Conservation (phyloP, 2,113 vertebrate species). For the Neogobius melanostomus region DNA sequence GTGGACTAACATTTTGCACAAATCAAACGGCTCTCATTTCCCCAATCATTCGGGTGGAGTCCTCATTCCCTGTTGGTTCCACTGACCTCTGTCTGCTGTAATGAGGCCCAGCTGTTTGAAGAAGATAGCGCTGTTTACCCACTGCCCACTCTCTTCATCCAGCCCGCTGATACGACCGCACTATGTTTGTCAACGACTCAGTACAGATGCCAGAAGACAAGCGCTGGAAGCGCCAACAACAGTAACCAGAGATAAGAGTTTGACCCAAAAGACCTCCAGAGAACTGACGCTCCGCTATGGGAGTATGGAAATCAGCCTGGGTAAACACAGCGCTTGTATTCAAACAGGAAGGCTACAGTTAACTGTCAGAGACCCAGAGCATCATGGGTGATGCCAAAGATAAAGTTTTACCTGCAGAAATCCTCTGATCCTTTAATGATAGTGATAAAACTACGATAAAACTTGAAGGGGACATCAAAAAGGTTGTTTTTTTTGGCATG, state of each 20-base stretch:
- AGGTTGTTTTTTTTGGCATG: too few species aligned
- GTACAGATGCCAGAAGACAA: slow-evolving; percentile 4
- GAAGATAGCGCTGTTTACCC: slow-evolving; percentile 24
- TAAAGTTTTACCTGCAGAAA: too few species aligned
- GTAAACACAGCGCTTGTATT: neutral
- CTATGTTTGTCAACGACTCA: slow-evolving; percentile 6
- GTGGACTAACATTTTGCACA: slow-evolving; percentile 10
- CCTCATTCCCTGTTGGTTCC: slow-evolving; percentile 4
- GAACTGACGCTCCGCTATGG: neutral
- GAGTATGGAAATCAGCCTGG: slow-evolving; percentile 19
- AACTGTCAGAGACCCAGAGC: neutral
- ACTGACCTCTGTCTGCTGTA: slow-evolving; percentile 26
- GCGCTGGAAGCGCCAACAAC: neutral
- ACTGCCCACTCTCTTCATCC: slow-evolving; percentile 17
- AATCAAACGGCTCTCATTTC: slow-evolving; percentile 24
- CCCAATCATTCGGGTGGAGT: slow-evolving; percentile 23
- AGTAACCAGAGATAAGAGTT: neutral
- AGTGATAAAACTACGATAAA: too few species aligned
- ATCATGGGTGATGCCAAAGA: too few species aligned
- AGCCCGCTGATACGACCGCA: slow-evolving; percentile 19
- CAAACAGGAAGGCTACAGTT: slow-evolving; percentile 16
- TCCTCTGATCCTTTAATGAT: too few species aligned
- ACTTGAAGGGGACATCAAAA: too few species aligned
- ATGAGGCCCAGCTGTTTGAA: slow-evolving; percentile 35
- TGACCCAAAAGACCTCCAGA: neutral